phyloP scores from a whole-genome alignment of 2,797 vertebrate species.

The Urocyon cinereoargenteus region DNA sequence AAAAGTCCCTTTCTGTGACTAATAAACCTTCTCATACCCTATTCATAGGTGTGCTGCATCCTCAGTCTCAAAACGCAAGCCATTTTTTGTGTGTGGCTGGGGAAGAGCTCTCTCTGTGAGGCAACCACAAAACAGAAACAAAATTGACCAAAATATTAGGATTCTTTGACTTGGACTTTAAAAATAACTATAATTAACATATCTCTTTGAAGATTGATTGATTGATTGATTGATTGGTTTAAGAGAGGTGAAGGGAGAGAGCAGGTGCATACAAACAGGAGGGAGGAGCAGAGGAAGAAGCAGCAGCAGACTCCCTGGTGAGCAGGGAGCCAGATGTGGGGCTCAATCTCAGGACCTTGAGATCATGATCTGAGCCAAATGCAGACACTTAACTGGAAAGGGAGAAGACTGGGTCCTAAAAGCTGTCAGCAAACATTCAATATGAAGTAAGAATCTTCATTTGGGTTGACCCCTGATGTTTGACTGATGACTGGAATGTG shows the following conservation, averaged over 20 bases:
- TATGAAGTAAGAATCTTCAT: not conserved
- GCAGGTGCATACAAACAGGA: too few relatives aligned
- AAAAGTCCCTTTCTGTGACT: not conserved
- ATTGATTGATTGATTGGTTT: too few relatives aligned
- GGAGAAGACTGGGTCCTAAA: not conserved
- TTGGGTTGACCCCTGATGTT: not conserved
- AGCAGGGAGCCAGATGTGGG: too few relatives aligned
- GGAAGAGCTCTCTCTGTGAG: not conserved
- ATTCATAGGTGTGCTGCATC: not conserved
- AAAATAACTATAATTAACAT: not conserved
- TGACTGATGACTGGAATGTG: not conserved
- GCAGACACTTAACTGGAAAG: not conserved
- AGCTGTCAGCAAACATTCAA: not conserved
- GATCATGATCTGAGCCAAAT: too few relatives aligned
- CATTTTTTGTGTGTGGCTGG: not conserved
- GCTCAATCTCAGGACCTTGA: too few relatives aligned
- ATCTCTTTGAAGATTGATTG: too few relatives aligned
- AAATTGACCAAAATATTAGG: not conserved
- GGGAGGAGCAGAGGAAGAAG: too few relatives aligned
- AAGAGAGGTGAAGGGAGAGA: too few relatives aligned
- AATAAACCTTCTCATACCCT: not conserved
- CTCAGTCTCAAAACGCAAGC: not conserved
- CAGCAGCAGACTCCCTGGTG: too few relatives aligned
- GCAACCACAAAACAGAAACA: not conserved
- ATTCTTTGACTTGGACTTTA: not conserved